Base-by-base conservation (phyloP, 2,797 vertebrate species). In the Coluber constrictor region DNA sequence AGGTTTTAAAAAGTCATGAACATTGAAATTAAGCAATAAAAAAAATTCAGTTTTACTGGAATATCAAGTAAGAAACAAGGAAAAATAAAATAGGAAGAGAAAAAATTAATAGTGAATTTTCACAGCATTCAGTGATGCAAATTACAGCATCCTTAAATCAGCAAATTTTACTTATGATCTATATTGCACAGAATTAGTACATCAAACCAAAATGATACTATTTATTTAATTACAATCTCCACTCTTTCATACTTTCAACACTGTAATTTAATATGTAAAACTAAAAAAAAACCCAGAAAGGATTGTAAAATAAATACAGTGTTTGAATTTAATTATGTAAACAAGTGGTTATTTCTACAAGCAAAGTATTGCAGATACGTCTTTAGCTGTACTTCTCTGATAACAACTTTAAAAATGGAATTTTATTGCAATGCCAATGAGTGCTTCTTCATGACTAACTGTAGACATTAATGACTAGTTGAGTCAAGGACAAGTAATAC, bases 31-130 rank as follows among this genome's bases (percentile, higher is more conserved):
- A 93, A 92, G 18, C 18, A 93, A 88, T 79, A 54, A 3, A 90
- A 83, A 11, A 29, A 56, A 0, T 92, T 4, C 0, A 18, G 3
- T 47, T 93, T 92, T 94, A 0, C 25, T 93, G 7, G 15, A 9
- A 2, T 0, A 12, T n/a, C 88, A 15, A 88, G 20, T 23, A 55
- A 61, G 27, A 15, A 93, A n/a, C 10, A 37, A 56, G 60, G 60
- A 57, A 94, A 87, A 47, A 61, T 57, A 55, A 94, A 88, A 47
- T 56, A 43, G 32, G 4, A 88, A 87, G 87, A 12, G 10, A 0
- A 95, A 94, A 95, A 70, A 13, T 74, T 90, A 92, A 94, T 32
- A 90, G 37, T 63, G 89, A 96, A 94, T 92, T 91, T 92, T 13
- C 61, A 93, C 43, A 37, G 1, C 4, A 70, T 93, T 83, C 90